Percentiles rank a stretch among this genome's conserved stretches.
phyloP scores from a whole-genome alignment of 1,140 invertebrate species.

The Plodia interpunctella region DNA sequence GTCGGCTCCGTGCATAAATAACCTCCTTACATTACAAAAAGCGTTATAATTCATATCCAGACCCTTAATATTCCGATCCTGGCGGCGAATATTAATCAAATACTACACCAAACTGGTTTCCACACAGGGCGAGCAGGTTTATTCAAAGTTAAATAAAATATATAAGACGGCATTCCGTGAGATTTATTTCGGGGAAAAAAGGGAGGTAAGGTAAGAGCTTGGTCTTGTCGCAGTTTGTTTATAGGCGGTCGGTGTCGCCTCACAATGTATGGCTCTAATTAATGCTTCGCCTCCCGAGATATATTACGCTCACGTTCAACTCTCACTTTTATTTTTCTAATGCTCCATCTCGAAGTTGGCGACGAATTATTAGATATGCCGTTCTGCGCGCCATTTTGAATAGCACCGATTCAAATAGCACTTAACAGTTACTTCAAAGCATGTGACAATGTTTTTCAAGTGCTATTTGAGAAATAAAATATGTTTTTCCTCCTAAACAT shows the following conservation, averaged over 20 bases:
- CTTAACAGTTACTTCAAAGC: no score
- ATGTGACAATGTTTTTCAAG: no score
- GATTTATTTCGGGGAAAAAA: constrained; percentile 75
- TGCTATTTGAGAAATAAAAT: no score
- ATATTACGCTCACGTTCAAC: constrained; percentile 46
- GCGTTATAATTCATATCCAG: constrained; percentile 60
- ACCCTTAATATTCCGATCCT: constrained; percentile 59
- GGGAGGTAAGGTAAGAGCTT: constrained; percentile 53
- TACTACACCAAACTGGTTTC: constrained; percentile 57
- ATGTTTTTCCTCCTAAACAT: no score
- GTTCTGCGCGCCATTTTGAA: no score
- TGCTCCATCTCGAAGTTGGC: neutral
- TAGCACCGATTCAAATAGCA: no score
- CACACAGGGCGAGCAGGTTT: constrained; percentile 48
- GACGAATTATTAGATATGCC: constrained; percentile 12
- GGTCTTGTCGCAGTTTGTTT: constrained; percentile 63
- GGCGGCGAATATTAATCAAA: constrained; percentile 65
- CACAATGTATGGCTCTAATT: constrained; percentile 64
- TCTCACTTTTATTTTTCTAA: constrained; percentile 38
- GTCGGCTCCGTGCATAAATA: constrained; percentile 49
- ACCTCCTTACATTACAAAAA: constrained; percentile 57
- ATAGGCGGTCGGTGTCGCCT: constrained; percentile 55
- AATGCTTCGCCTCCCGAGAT: constrained; percentile 53
- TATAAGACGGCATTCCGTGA: constrained; percentile 65
- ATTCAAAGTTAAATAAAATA: constrained; percentile 68